A percentile compares a stretch with the other conserved stretches of the same genome.
phyloP scores from a whole-genome alignment of 37 sponge, comb jelly and placozoan species.

The Hormiphora californensis region DNA sequence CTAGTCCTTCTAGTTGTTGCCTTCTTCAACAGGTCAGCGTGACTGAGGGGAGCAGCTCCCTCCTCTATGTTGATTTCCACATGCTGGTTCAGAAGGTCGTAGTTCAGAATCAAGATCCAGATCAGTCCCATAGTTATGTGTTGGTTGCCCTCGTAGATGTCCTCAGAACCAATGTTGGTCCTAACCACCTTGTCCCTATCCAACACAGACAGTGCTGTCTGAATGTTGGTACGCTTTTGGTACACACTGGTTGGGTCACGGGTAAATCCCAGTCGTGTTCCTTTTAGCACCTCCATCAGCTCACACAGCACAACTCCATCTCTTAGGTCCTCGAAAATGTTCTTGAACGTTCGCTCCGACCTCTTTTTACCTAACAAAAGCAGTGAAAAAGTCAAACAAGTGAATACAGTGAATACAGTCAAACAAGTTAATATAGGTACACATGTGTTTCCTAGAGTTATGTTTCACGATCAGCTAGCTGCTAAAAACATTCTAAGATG shows the following conservation, averaged over 20 bases:
- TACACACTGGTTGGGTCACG: background rate
- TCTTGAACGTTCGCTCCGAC: background rate
- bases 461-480: too few species aligned
- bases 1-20: background rate
- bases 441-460: too few species aligned
- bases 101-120: background rate
- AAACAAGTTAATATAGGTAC: too few species aligned
- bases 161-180: background rate
- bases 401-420: too few species aligned
- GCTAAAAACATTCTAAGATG: too few species aligned
- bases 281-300: background rate
- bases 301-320: background rate
- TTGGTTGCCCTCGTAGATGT: background rate
- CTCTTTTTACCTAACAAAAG: too few species aligned
- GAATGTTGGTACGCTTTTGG: background rate
- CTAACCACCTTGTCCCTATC: background rate
- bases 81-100: conserved; percentile 1
- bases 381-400: too few species aligned
- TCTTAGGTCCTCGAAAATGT: background rate
- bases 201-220: background rate
- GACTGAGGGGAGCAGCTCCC: background rate
- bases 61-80: background rate
- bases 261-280: background rate
- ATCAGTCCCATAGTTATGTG: background rate
- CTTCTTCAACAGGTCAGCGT: background rate